Percentiles rank a stretch among this genome's conserved stretches.
These are phyloP conservation scores for Cydia fagiglandana DNA, from an alignment of 1,140 invertebrate species.

Conservation along the genomic window DNA sequence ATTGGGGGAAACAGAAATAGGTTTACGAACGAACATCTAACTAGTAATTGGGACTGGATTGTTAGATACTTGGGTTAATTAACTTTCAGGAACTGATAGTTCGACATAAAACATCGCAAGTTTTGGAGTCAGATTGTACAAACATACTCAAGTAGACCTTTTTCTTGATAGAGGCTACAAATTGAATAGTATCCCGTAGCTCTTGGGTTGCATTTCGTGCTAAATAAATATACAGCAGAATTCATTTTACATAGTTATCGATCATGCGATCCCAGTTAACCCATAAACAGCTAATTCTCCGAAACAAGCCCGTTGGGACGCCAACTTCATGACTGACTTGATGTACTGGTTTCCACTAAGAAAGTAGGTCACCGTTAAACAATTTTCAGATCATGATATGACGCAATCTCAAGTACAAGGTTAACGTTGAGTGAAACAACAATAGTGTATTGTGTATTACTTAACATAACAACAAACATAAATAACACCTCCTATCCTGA, in stretches of 20 bases:
- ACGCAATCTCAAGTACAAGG: slow-evolving; percentile 6
- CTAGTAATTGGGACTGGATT: not conserved
- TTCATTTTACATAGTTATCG: not conserved
- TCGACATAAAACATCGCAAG: not conserved
- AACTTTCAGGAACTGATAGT: not conserved
- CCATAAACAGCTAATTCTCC: slow-evolving; percentile 16
- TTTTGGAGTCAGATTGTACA: not conserved
- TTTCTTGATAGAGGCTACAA: not conserved
- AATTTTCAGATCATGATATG: slow-evolving; percentile 21
- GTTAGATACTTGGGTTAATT: not conserved
- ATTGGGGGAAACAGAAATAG: not conserved
- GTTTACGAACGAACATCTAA: not conserved
- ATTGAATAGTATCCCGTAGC: not conserved
- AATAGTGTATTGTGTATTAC: not conserved
- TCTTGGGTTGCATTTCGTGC: not conserved
- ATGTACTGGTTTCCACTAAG: slow-evolving; percentile 13
- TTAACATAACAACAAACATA: slow-evolving; percentile 18
- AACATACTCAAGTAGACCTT: not conserved
- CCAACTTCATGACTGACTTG: too few relatives aligned
- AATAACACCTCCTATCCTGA: slow-evolving; percentile 15
- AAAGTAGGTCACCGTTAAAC: slow-evolving; percentile 21
- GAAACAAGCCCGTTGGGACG: not conserved
- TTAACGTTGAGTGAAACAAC: slow-evolving; percentile 16
- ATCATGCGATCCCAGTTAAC: slow-evolving; percentile 2
- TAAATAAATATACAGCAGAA: not conserved